Evolutionary conservation across 2,888 invertebrate species (phyloP), one percentile per base, ranked within the genome.

Genomic region (Harpalus rubripes): DNA sequence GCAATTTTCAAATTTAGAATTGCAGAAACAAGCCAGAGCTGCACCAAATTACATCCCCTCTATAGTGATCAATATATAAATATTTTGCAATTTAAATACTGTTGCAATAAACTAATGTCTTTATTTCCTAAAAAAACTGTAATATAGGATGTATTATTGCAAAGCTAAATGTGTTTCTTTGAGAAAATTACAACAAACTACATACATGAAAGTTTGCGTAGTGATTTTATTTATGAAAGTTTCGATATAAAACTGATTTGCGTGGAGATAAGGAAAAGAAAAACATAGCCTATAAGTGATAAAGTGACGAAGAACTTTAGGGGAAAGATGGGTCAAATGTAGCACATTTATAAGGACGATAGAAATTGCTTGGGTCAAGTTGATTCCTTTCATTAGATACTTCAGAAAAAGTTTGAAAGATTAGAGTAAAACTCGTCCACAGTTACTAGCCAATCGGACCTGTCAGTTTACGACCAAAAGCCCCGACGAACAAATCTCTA

Each of bases 321-420:
- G 58, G 58, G 22, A 78, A 58, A 78, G 56, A 78, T 78, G 78
- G 78, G 78, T 78, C 78, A 58, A 78, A 78, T 78, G 78, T 78
- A 26, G 56, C 26, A 78, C 78, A 78, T 78, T 78, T 78, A 78
- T 78, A 78, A 78, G 58, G 78, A 44, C 52, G 78, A 78, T 78
- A 56, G 32, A 78, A 56, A 78, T 56, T 58, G 58, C 58, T 16
- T 6, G 22, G 58, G 78, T 78, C 78, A 78, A 78, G 78, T 39
- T 78, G 78, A 58, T 58, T 78, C 78, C 78, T 78, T 78, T 78
- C 78, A 78, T 78, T 78, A 78, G 78, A 78, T 32, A 78, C 78
- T 78, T 78, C 56, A 78, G 78, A 78, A 78, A 78, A 78, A 78
- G 56, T 78, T 78, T 26, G 56, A 58, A 76, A 78, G 78, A 78